Base-by-base conservation (phyloP, 2,888 invertebrate species). In the Rhorus exstirpatorius region DNA sequence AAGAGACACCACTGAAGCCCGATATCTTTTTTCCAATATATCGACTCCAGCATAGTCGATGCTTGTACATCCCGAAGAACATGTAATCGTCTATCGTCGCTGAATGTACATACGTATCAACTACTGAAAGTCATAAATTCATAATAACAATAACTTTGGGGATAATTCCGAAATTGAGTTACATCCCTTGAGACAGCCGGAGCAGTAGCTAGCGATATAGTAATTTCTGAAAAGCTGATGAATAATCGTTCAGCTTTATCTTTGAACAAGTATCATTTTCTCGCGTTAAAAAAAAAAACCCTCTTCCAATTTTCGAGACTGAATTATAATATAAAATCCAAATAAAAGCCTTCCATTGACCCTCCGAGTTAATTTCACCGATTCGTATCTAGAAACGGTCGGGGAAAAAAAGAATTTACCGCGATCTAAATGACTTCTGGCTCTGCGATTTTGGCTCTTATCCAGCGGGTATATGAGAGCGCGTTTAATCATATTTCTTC, bases 401-500 rank as follows among this genome's bases (percentile, higher is more conserved):
- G 2, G 8, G 3, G 21, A 31, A 31, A 10, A 46, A 49, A 71
- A 58, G 65, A 26, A 49, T 38, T 8, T 61, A 35, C 17, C 1
- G 12, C 0, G 41, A 38, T 76, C 51, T 14, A 44, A 80, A 81
- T 65, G 65, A 81, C 38, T 49, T 41, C n/a, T 44, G 46, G 46
- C 26, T 26, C 65, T 10, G 49, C 31, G 41, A 80, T 19, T 51
- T 49, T 65, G 63, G 67, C 81, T 61, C 41, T 10, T 26, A 8
- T 60, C 72, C 74, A 74, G 41, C 63, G 14, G 24, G n/a, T 44
- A 35, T 51, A 58, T 51, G 14, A 14, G 8, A 60, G 38, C 71
- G 51, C 77, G 41, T 81, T 76, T 70, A 74, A 78, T 78, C 74
- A 74, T 78, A 68, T 79, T 77, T 74, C 46, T 17, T 24, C n/a